These are phyloP conservation scores for Dolichomitus sp. DNA, from an alignment of 2,888 invertebrate species.

Conservation along the genomic window DNA sequence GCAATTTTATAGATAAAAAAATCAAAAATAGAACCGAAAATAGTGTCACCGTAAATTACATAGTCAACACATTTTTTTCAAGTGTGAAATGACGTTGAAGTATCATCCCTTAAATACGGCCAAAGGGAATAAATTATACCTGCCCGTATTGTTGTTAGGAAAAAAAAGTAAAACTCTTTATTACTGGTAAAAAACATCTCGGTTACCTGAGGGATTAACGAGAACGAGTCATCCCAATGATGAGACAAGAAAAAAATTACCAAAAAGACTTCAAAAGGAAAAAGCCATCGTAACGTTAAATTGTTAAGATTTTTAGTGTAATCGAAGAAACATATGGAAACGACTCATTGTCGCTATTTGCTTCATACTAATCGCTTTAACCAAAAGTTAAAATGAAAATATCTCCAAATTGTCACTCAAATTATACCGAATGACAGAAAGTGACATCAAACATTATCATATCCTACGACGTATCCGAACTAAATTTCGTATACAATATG, in stretches of 20 bases:
- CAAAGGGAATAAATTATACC: background rate
- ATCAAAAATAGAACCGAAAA: too few relatives aligned
- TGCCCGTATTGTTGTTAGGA: background rate
- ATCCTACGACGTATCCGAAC: conserved; percentile 52
- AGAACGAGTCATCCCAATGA: conserved; percentile 31
- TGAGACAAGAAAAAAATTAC: conserved; percentile 9
- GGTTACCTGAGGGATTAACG: conserved; percentile 14
- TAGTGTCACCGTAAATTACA: too few relatives aligned
- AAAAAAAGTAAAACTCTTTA: background rate
- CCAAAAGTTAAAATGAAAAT: conserved; percentile 10
- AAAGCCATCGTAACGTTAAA: background rate
- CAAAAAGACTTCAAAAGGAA: background rate
- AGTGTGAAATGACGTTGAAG: too few relatives aligned
- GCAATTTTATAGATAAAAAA: too few relatives aligned
- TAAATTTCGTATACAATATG: conserved; percentile 8
- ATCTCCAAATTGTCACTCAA: background rate
- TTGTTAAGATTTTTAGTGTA: background rate
- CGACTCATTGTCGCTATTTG: conserved; percentile 51
- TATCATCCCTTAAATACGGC: background rate
- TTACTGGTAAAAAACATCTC: background rate
- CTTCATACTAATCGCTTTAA: conserved; percentile 36
- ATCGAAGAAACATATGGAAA: conserved; percentile 12
- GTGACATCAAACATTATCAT: conserved; percentile 68
- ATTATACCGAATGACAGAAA: conserved; percentile 23
- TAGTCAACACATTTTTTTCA: too few relatives aligned